A percentile compares a stretch with the other conserved stretches of the same genome.
phyloP scores from a whole-genome alignment of 2,797 vertebrate species.

The Phyllotis vaccarum region DNA sequence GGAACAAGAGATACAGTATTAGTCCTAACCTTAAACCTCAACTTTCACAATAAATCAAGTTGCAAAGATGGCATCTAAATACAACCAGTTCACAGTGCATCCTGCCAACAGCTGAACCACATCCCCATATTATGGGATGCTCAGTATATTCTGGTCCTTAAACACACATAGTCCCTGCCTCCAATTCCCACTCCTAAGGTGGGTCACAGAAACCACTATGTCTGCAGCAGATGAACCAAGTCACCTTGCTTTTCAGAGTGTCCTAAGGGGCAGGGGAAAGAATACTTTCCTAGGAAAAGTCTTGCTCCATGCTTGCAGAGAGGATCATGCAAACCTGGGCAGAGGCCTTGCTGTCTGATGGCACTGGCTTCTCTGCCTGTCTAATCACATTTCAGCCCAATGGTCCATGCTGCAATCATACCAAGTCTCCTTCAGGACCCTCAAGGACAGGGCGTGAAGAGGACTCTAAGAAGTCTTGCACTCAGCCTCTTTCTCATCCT shows the following conservation, averaged over 20 bases:
- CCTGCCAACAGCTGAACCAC: fast-evolving
- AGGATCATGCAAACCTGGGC: neutral
- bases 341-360: neutral
- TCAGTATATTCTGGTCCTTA: neutral
- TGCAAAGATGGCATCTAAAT: fast-evolving
- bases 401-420: neutral
- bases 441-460: neutral
- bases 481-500: neutral
- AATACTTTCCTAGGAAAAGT: neutral
- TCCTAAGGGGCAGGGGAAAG: neutral
- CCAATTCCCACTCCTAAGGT: neutral
- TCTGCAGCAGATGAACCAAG: neutral
- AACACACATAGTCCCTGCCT: neutral
- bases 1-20: neutral
- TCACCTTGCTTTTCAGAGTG: neutral
- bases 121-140: too few species aligned
- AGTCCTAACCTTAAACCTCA: neutral
- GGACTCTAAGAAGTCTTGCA: neutral
- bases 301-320: neutral
- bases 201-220: neutral
- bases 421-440: neutral
- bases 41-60: neutral
- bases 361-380: neutral
- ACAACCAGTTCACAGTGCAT: fast-evolving
- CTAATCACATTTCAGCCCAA: neutral